Percentiles rank a stretch among this genome's conserved stretches.
Conservation (phyloP, 2,888 invertebrate species). For the Drosophila maculinotata region DNA sequence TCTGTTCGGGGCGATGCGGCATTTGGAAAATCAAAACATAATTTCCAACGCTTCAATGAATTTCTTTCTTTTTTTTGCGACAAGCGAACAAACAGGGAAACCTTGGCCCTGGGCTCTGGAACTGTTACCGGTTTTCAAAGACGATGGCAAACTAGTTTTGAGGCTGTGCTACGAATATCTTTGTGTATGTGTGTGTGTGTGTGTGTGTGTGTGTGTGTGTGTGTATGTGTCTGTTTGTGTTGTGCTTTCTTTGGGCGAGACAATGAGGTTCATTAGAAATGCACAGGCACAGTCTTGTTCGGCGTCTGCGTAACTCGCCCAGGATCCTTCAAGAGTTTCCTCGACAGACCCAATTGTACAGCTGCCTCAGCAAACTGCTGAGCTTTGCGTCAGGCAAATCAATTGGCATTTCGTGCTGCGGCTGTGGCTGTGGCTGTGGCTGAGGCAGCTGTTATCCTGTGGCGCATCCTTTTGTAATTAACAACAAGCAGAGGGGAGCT, state of each 20-base stretch:
- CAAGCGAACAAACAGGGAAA: constrained; percentile 21
- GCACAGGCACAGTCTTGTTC: constrained; percentile 27
- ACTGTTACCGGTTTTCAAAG: constrained; percentile 71
- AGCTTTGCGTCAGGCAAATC: constrained; percentile 58
- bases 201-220: no score
- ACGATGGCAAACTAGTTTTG: constrained; percentile 71
- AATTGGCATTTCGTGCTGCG: constrained; percentile 63
- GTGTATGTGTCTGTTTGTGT: constrained; percentile 23
- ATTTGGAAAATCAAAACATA: constrained; percentile 76
- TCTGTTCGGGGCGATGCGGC: constrained; percentile 25
- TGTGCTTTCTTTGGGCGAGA: constrained; percentile 61
- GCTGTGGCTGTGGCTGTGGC: constrained; percentile 23
- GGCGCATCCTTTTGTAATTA: constrained; percentile 76
- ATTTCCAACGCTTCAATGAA: constrained; percentile 71
- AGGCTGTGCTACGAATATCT: constrained; percentile 39
- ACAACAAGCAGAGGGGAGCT: constrained; percentile 35
- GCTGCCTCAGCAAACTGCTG: constrained; percentile 54
- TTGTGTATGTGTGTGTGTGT: constrained; percentile 25
- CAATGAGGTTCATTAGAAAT: constrained; percentile 78
- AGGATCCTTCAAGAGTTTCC: constrained; percentile 55
- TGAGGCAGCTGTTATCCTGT: constrained; percentile 74
- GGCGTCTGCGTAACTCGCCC: constrained; percentile 19
- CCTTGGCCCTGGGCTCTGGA: constrained; percentile 37
- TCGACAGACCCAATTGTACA: constrained; percentile 52
- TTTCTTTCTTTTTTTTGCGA: constrained; percentile 15